Base-by-base conservation (phyloP, 2,797 vertebrate genomes). In the Gymnopithys bicolor region DNA sequence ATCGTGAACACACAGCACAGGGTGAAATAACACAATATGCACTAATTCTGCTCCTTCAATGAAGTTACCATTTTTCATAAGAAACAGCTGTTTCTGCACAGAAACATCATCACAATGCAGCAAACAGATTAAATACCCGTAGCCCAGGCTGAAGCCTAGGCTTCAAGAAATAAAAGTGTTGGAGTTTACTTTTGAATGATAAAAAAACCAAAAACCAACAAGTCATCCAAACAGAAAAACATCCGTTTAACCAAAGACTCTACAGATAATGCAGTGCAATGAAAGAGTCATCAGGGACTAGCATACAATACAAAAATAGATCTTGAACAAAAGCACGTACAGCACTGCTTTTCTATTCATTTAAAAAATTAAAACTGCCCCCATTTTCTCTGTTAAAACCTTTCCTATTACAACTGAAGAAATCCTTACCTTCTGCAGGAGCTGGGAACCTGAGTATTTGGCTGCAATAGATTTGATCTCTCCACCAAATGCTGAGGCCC, bases 401-500 rank as follows among this genome's bases (percentile, higher is more conserved):
- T 93, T 75, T 37, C 66, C 94, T 87, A 78, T 56, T 74, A 84
- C 79, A 92, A 83, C 83, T 24, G 12, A 94, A 89, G 84, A 95
- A 80, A 96, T 77, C 58, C 98, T 98, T 98, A 99, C 99, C 99
- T 99, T 99, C 97, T 99, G 99, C 95, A 99, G 98, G 95, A 99
- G 98, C 98, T 99, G 99, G 68, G 99, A 99, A 95, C 99, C 99
- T 3, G 99, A 99, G 96, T 99, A 99, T 97, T 99, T 99, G 75
- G 99, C 99, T 39, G 99, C 99, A 91, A 99, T 99, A 97, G 99
- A 99, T 98, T 99, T 99, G 97, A 99, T 99, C 97, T 99, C 99
- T 67, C 99, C 99, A 96, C 99, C 99, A 96, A 99, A 99, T 10
- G 99, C 99, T 48, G 99, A 99, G 98, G 99, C 99, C 99, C 99